Conservation (phyloP, 2,888 invertebrate species). For the Apodemia duryi region DNA sequence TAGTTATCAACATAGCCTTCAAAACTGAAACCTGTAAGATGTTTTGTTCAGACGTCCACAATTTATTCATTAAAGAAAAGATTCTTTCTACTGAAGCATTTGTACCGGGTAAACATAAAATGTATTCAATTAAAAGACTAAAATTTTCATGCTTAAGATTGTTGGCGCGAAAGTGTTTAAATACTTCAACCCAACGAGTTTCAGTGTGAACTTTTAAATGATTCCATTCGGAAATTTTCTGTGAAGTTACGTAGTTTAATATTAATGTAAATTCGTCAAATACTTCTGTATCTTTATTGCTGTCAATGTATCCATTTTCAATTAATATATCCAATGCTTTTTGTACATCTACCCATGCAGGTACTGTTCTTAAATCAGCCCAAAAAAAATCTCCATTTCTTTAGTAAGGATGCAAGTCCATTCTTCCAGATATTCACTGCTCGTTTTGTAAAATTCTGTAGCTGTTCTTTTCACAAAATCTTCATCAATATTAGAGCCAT, state of each 20-base stretch:
- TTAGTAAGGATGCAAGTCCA: conserved; percentile 34
- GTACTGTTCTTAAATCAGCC: conserved; percentile 35
- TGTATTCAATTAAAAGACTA: conserved; percentile 30
- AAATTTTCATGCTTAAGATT: conserved; percentile 30
- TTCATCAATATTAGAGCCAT: conserved; percentile 36
- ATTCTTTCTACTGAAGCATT: conserved; percentile 33
- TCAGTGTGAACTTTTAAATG: conserved; percentile 34
- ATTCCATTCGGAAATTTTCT: conserved; percentile 39
- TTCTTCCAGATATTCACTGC: conserved; percentile 38
- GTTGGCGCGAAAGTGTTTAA: conserved; percentile 31
- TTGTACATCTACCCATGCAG: conserved; percentile 33
- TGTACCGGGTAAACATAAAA: conserved; percentile 34
- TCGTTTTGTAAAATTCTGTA: conserved; percentile 39
- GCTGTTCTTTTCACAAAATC: conserved; percentile 34
- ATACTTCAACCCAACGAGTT: conserved; percentile 38
- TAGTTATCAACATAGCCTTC: conserved; percentile 35
- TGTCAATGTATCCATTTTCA: conserved; percentile 33
- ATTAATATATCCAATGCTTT: conserved; percentile 33
- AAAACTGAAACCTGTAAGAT: conserved; percentile 29
- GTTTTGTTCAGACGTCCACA: conserved; percentile 36
- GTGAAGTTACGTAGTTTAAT: background rate
- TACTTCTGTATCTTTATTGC: conserved; percentile 36
- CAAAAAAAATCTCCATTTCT: conserved; percentile 38
- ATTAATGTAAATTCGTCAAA: conserved; percentile 22
- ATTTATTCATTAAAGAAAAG: conserved; percentile 32